Base-by-base conservation (phyloP, 2,797 vertebrate genomes). In the Mormyrus proboscirostris region DNA sequence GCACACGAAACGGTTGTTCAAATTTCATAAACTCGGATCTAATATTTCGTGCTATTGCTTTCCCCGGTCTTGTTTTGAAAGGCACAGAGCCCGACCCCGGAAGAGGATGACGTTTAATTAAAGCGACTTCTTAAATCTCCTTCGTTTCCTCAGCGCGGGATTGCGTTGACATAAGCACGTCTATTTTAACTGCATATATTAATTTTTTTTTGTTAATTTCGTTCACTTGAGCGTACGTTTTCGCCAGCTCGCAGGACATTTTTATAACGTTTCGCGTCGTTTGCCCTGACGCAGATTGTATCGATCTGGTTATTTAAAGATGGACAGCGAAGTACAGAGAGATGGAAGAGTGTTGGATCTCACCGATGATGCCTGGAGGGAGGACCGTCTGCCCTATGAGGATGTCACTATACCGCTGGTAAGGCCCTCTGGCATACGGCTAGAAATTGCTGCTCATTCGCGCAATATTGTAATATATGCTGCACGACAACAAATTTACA, bases 341-440 rank as follows among this genome's bases (percentile, higher is more conserved):
- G 98, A 99, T 5, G 98, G 99, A 53, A 96, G 98, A 92, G 98
- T 99, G 91, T 94, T 99, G 92, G 99, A 99, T 92, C 94, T 99
- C 85, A 99, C 99, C 1, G 98, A 99, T 19, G 98, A 99, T 9
- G 98, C 98, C 0, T 99, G 98, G 99, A 97, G 98, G 89, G 98
- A 99, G 92, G 98, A 99, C 92, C 97, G 96, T 41, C 93, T 99
- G 69, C 99, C 98, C 0, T 99, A 99, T 3, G 98, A 99, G 89
- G 98, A 99, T 69, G 98, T 99, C 50, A 97, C 98, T 0, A 98
- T 99, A 90, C 98, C 98, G 4, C 93, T 99, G 97, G 98, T 99
- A 94, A 91, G 95, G 14, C 41, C 33, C 9, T 10, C 49, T 10
- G 22, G 14, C 47, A 10, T 29, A 86, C 14, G 12, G 51, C 19